Evolutionary conservation across 2,797 vertebrate species (phyloP), one percentile per base, ranked within the genome.

Genomic region (Decapterus maruadsi): DNA sequence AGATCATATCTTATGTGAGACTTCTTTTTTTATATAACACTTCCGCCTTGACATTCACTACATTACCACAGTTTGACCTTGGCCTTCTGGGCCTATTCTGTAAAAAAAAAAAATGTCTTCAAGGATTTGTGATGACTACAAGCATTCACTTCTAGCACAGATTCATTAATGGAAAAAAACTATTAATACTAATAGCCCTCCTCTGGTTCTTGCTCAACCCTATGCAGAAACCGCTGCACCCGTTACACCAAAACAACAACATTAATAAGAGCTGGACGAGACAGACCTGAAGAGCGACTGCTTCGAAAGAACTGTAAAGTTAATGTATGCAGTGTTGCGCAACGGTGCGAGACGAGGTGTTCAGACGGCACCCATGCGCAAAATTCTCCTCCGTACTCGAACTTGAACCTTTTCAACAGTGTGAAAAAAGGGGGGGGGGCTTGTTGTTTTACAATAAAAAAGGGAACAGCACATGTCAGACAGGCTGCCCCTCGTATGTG

Each of bases 381-480:
- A 92, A 81, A 90, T 88, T 91, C 84, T 90, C 87, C 75, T 56
- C 26, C 62, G 78, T 62, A 72, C 87, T 91, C 55, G 72, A 91
- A 92, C 87, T 88, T 86, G 80, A 91, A 85, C 82, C 81, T 85
- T 77, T 83, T 82, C 75, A 67, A 48, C 48, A 72, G 63, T 76
- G 55, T 64, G 72, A 87, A 72, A 72, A 42, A 26, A n/a, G n/a
- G 26, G 42, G 74, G 77, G 46, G 22, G 63, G 62, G 72, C 61
- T 68, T 65, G 74, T 80, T 48, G 26, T 77, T 88, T 88, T 69
- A 80, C 56, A 80, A 80, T 75, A 75, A 82, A 26, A 81, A 50
- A 31, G 19, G 63, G 56, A 74, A 43, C 6, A 13, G 64, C n/a
- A 10, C 8, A 7, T 12, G 65, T 78, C n/a, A 2, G 29, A n/a